Conservation (phyloP, 2,888 invertebrate species). For the Pedicia rivosa region DNA sequence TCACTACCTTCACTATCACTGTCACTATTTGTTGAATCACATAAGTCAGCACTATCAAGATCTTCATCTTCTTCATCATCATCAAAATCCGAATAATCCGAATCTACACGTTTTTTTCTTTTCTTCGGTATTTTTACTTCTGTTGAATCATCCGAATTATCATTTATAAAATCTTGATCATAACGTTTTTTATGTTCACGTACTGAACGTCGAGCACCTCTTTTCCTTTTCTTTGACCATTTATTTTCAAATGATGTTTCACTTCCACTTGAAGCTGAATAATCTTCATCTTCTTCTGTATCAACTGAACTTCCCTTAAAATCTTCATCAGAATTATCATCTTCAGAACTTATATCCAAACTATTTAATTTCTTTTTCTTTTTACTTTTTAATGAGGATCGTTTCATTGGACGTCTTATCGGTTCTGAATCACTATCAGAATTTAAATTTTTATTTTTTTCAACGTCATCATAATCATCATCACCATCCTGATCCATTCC, state of each 20-base stretch:
- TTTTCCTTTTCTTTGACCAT: conserved; percentile 29
- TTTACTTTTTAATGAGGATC: conserved; percentile 9
- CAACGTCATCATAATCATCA: conserved; percentile 14
- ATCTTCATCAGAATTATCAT: conserved; percentile 79
- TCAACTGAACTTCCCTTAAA: conserved; percentile 55
- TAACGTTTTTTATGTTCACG: conserved; percentile 24
- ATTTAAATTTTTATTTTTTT: conserved; percentile 18
- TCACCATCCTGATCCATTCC: no score
- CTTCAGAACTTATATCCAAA: conserved; percentile 65
- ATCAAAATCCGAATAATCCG: conserved; percentile 42
- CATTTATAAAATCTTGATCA: conserved; percentile 28
- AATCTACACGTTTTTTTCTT: conserved; percentile 23
- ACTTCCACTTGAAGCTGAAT: conserved; percentile 40
- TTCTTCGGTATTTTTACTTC: conserved; percentile 36
- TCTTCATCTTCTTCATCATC: conserved; percentile 32
- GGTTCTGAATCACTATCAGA: conserved; percentile 27
- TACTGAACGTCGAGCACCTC: conserved; percentile 33
- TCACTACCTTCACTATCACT: conserved; percentile 27
- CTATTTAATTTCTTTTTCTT: conserved; percentile 63
- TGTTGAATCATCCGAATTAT: conserved; percentile 35
- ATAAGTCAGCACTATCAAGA: conserved; percentile 29
- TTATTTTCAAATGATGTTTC: conserved; percentile 31
- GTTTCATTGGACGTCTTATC: conserved; percentile 14
- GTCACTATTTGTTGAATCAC: conserved; percentile 28
- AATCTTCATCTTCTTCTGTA: conserved; percentile 37